phyloP scores from a whole-genome alignment of 2,113 vertebrate species.

The Pica pica region DNA sequence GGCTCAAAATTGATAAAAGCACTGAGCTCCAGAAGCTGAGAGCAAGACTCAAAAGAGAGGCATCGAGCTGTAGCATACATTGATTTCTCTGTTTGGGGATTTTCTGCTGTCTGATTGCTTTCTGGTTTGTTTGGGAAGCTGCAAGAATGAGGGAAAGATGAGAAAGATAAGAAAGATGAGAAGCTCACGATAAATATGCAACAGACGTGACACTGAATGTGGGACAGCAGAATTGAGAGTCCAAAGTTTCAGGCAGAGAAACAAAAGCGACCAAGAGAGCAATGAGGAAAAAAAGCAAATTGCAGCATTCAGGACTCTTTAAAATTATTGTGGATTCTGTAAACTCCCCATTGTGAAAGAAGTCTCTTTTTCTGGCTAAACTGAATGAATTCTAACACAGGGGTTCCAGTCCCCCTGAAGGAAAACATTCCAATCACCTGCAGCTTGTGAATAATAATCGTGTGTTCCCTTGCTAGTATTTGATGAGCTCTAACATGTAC shows the following conservation, averaged over 20 bases:
- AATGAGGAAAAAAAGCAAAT: background rate
- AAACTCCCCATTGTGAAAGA: background rate
- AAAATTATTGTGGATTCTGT: background rate
- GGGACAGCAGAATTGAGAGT: background rate
- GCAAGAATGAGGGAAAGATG: background rate
- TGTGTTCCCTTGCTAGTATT: background rate
- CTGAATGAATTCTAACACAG: background rate
- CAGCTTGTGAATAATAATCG: background rate
- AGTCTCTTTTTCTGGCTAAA: background rate
- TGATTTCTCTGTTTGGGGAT: conserved; percentile 33
- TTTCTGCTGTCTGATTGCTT: background rate
- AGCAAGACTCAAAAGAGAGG: conserved; percentile 77
- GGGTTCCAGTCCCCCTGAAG: background rate
- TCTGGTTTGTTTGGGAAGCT: background rate
- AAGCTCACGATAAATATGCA: background rate
- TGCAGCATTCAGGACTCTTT: background rate
- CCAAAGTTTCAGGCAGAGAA: background rate
- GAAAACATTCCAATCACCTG: background rate
- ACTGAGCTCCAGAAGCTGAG: conserved; percentile 80
- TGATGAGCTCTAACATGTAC: background rate
- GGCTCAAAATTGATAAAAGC: conserved; percentile 76
- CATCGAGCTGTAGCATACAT: conserved; percentile 80
- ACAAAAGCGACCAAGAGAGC: background rate
- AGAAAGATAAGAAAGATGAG: background rate
- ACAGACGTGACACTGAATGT: background rate